Percentiles rank a stretch among this genome's conserved stretches.
Conservation (phyloP, 2,797 vertebrate genomes). For the Pseudochromis fuscus region DNA sequence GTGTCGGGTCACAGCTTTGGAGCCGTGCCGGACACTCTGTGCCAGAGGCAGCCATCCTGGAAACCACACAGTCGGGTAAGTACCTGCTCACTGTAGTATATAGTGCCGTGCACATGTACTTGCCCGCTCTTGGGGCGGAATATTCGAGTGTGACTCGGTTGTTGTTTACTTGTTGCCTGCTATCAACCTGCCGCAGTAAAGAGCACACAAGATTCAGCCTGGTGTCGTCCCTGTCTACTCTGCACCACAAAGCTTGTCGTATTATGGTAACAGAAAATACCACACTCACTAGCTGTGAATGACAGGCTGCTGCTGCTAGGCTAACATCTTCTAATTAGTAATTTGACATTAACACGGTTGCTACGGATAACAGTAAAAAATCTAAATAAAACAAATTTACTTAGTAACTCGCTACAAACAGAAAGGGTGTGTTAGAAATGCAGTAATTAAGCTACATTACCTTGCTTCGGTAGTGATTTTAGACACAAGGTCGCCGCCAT, state of each 20-base stretch:
- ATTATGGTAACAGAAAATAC: no score
- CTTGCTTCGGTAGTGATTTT: constrained; percentile 75
- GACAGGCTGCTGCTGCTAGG: no score
- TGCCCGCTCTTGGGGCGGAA: no score
- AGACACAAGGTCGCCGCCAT: constrained; percentile 89
- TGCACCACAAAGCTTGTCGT: no score
- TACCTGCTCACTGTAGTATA: no score
- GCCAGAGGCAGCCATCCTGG: constrained; percentile 88
- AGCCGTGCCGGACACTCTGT: constrained; percentile 88
- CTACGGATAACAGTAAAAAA: not conserved
- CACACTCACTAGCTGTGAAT: not conserved
- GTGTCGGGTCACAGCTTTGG: constrained; percentile 95
- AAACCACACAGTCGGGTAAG: constrained; percentile 17
- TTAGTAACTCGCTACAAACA: rapidly evolving
- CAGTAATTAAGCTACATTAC: constrained; percentile 60
- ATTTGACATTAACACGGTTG: rapidly evolving
- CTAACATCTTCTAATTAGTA: not conserved
- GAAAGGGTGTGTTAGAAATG: not conserved
- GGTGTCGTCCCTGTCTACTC: no score
- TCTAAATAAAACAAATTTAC: rapidly evolving
- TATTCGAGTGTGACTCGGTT: no score
- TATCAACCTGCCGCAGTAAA: no score
- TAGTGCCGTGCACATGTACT: no score
- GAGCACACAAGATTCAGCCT: no score
- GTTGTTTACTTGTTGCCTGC: no score